Evolutionary conservation across 2,797 vertebrate genomes (phyloP), one percentile per base, ranked within the genome.

Genomic region (Clamator glandarius): DNA sequence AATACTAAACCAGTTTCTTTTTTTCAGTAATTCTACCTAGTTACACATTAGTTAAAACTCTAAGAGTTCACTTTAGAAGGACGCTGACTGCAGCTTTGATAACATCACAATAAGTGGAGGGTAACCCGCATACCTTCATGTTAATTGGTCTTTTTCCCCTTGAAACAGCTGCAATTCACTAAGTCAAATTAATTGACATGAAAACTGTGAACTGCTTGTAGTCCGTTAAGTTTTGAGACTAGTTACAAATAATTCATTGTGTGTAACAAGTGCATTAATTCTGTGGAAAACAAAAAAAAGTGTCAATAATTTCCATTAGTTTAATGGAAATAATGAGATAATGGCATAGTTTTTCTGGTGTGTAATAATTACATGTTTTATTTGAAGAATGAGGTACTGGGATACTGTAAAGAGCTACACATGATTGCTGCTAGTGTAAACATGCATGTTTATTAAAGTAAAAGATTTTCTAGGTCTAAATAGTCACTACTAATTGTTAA

Each of bases 321-420:
- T 87, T 92, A 92, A 89, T 92, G 88, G 67, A 59, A 95, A 84
- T 87, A 81, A 91, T 62, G 83, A 92, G 73, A 83, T 86, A 93
- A 86, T 57, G 77, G 83, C 66, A 54, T 36, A 8, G 44, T 66
- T 95, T 90, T 58, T 92, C 66, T 62, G n/a, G 41, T 83, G 80
- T 58, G 59, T 88, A 88, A 84, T 86, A 90, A 93, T 86, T 66
- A 7, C 17, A 19, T 58, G 26, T 64, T 91, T 88, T 93, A 84
- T 88, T 87, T 88, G 85, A 76, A 91, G 46, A 96, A 66, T 54
- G 70, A 93, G 84, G 67, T 93, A 51, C 18, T 46, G 28, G 58
- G 61, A 33, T 74, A 42, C 39, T 75, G 7, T 69, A 31, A 84
- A 80, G 83, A 73, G 21, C 54, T 75, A 19, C 52, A 9, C 54